These are phyloP conservation scores for Rhea americana DNA, from an alignment of 2,113 vertebrate genomes.

Conservation along the genomic window DNA sequence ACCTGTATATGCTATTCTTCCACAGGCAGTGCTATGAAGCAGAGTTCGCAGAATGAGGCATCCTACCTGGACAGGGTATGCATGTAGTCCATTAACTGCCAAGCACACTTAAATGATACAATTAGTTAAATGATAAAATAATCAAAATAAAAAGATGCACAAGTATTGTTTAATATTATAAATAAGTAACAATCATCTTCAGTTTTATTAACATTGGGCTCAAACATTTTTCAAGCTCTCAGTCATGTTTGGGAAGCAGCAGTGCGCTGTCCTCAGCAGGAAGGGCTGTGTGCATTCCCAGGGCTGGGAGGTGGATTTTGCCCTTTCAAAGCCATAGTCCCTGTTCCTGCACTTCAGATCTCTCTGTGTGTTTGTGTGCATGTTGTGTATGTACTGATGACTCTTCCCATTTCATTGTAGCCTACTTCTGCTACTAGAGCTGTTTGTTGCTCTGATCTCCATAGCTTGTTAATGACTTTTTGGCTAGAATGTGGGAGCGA, in stretches of 20 bases:
- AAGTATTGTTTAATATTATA: not conserved
- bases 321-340: not conserved
- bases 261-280: not conserved
- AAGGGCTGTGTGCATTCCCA: not conserved
- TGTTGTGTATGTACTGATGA: not conserved
- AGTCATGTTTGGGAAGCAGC: not conserved
- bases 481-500: not conserved
- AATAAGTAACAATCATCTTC: not conserved
- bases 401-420: not conserved
- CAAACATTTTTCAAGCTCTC: not conserved
- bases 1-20: conserved; percentile 41
- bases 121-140: not conserved
- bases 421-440: not conserved
- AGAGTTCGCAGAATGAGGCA: conserved; percentile 26
- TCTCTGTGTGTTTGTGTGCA: not conserved
- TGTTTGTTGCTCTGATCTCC: not conserved
- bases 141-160: not conserved
- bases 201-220: not conserved
- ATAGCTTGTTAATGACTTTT: not conserved
- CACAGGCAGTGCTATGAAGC: conserved; percentile 45
- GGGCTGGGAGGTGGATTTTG: not conserved
- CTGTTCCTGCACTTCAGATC: not conserved
- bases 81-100: not conserved
- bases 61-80: conserved; percentile 64
- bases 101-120: not conserved